These are phyloP conservation scores for Eilema griseolum DNA, from an alignment of 2,888 invertebrate species.

Conservation along the genomic window DNA sequence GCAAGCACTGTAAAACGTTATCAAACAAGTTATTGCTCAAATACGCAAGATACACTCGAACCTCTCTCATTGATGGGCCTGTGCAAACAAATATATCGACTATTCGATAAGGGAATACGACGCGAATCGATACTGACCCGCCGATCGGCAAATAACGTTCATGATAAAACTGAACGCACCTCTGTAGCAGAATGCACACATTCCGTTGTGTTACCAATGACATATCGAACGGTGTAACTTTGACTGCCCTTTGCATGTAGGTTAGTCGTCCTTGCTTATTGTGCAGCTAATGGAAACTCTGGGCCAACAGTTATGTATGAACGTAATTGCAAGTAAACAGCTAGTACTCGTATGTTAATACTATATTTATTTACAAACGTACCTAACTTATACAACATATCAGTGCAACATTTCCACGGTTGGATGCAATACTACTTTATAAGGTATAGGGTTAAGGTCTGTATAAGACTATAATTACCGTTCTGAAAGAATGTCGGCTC, in stretches of 20 bases:
- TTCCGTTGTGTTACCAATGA: conserved; percentile 29
- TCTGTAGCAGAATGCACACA: conserved; percentile 42
- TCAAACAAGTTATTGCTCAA: conserved; percentile 84
- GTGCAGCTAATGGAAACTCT: conserved; percentile 5
- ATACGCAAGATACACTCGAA: conserved; percentile 82
- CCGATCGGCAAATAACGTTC: conserved; percentile 69
- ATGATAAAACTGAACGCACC: conserved; percentile 72
- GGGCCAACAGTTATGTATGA: not conserved
- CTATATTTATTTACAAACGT: not conserved
- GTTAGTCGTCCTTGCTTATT: conserved; percentile 11
- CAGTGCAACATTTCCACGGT: not conserved
- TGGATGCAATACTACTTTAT: not conserved
- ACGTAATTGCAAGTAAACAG: conserved; percentile 13
- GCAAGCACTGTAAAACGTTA: conserved; percentile 78
- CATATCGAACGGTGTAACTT: conserved; percentile 27
- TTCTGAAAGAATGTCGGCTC: too few species aligned
- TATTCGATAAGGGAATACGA: conserved; percentile 75
- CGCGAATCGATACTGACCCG: conserved; percentile 79
- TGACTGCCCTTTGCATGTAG: conserved; percentile 21
- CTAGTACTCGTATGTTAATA: not conserved
- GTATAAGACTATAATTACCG: too few species aligned
- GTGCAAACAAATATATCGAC: conserved; percentile 82
- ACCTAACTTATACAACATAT: not conserved
- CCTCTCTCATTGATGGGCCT: conserved; percentile 78
- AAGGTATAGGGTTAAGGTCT: too few species aligned